Evolutionary conservation across 2,113 vertebrate species (phyloP).

Genomic region (Otis tarda): DNA sequence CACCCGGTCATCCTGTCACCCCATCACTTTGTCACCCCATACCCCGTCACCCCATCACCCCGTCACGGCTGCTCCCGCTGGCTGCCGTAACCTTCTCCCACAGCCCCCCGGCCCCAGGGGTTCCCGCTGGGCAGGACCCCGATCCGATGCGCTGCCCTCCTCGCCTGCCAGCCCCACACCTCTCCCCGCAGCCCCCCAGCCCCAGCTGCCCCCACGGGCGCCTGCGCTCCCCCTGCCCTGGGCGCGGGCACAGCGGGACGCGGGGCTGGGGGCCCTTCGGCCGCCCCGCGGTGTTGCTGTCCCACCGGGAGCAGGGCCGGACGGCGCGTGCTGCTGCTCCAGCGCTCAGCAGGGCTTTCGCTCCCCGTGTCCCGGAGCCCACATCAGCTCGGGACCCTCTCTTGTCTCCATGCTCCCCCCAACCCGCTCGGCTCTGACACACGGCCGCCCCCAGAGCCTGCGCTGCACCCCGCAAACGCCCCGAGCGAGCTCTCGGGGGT

Average conservation of each 20-base stretch:
- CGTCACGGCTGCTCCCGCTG: neutral
- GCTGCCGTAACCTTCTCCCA: neutral
- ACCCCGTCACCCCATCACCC: rapidly evolving
- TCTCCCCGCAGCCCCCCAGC: neutral
- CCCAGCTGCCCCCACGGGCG: too few relatives aligned
- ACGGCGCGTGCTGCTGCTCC: rapidly evolving
- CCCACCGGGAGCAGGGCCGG: rapidly evolving
- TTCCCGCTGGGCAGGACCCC: neutral
- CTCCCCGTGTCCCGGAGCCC: neutral
- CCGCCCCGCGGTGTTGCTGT: rapidly evolving
- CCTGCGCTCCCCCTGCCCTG: neutral
- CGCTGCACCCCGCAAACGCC: neutral
- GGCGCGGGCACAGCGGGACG: rapidly evolving
- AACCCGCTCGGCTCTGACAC: rapidly evolving
- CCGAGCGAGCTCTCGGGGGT: neutral
- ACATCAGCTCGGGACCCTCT: neutral
- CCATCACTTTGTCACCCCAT: rapidly evolving
- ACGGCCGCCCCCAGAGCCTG: too few relatives aligned
- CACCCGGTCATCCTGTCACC: neutral
- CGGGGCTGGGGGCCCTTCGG: rapidly evolving
- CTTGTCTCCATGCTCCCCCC: neutral
- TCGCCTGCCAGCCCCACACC: rapidly evolving
- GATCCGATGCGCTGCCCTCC: rapidly evolving
- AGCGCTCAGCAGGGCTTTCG: rapidly evolving
- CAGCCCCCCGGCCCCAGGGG: neutral